A percentile compares a stretch with the other conserved stretches of the same genome.
phyloP scores from a whole-genome alignment of 2,888 invertebrate species.

The Lepidonotus clava region DNA sequence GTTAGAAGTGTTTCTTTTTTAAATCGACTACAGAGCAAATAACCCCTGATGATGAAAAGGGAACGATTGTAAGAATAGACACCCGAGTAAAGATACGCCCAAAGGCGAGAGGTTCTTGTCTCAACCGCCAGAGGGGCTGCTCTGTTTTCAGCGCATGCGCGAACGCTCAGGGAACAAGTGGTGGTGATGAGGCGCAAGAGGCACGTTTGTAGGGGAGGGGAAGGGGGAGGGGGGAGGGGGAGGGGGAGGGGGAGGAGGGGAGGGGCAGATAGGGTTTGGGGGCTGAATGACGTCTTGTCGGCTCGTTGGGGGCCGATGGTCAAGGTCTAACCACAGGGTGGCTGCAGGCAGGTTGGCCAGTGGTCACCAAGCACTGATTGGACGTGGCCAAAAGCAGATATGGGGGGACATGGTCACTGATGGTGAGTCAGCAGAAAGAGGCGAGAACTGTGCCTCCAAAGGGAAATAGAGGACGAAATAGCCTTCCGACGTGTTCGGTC shows the following conservation, averaged over 20 bases:
- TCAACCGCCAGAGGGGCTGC: not conserved
- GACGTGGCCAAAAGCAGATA: too few species aligned
- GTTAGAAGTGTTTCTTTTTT: too few species aligned
- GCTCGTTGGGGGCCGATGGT: not conserved
- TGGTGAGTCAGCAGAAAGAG: too few species aligned
- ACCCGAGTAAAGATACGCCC: not conserved
- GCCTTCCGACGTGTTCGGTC: too few species aligned
- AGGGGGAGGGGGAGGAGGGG: not conserved
- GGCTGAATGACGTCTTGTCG: too few species aligned
- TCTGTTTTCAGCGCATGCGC: conserved; percentile 33
- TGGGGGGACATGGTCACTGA: too few species aligned
- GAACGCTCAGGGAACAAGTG: conserved; percentile 40
- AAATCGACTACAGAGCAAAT: not conserved
- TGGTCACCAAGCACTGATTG: too few species aligned
- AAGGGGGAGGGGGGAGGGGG: not conserved
- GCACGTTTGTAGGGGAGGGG: not conserved
- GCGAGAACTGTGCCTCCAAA: too few species aligned
- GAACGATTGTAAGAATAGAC: too few species aligned
- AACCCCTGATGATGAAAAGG: not conserved
- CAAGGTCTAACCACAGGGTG: not conserved
- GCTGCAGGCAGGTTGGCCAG: not conserved
- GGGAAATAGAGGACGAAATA: too few species aligned
- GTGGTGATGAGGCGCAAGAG: not conserved
- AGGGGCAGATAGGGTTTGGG: too few species aligned
- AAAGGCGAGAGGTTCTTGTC: too few species aligned